Evolutionary conservation across 2,797 vertebrate species (phyloP).

Genomic region (Poeciliopsis paucimaculata): DNA sequence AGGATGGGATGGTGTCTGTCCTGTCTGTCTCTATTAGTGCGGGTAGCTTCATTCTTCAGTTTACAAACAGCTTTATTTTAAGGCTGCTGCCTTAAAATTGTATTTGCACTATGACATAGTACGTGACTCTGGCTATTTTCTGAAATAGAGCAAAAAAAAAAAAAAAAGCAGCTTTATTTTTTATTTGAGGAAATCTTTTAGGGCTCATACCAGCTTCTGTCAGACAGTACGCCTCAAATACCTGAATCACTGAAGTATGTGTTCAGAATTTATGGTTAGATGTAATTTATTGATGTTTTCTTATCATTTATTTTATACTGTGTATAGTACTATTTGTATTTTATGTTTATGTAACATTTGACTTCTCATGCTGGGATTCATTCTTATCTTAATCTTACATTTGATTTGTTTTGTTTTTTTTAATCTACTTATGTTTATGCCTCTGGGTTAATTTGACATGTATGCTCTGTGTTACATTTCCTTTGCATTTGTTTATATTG

Average conservation of each 20-base stretch:
- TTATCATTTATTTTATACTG: background rate
- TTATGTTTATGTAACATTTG: background rate
- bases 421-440: background rate
- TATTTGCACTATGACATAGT: background rate
- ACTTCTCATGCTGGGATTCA: background rate
- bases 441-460: background rate
- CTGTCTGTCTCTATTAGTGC: constrained; percentile 45
- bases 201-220: background rate
- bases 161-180: background rate
- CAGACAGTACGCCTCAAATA: background rate
- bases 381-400: background rate
- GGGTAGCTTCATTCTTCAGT: constrained; percentile 18
- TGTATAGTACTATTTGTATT: background rate
- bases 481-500: background rate
- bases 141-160: background rate
- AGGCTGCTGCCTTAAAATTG: background rate
- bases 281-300: background rate
- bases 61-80: background rate
- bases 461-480: background rate
- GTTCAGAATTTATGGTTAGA: background rate
- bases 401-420: background rate
- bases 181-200: background rate
- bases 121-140: background rate
- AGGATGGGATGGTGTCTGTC: constrained; percentile 72
- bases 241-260: background rate